Evolutionary conservation across 2,113 vertebrate genomes (phyloP), one percentile per base, ranked within the genome.

Genomic region (Sprattus sprattus): DNA sequence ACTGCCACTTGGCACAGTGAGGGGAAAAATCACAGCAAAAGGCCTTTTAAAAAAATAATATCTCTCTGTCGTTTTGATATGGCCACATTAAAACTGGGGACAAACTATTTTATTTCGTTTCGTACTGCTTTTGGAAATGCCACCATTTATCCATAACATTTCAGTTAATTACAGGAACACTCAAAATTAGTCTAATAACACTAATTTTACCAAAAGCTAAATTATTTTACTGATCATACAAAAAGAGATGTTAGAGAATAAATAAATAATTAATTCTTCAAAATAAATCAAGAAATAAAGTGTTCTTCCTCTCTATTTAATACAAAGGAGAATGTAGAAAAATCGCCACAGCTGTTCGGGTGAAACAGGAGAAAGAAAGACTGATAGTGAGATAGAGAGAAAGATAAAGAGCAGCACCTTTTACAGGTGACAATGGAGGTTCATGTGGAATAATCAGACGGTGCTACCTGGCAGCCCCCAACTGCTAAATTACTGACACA

Each of bases 401-500:
- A 45, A 57, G 75, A 39, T 39, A 39, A 2, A 39, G 39, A 39
- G 39, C 39, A 39, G 39, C 90, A 93, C 91, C 88, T 92, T 93
- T 92, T 91, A 95, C 95, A 97, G 96, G 96, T 98, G 97, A 95
- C 95, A 94, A 96, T 93, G 95, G 91, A 92, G 94, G 96, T 95
- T 92, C 94, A 94, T 93, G 93, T 95, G 94, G 90, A 89, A 94
- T 93, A 94, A 95, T 92, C 95, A 97, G 95, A 95, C 95, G 95
- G 94, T 96, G 95, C 95, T 97, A 97, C 96, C 96, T 97, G 96
- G 97, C 96, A 98, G 96, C 95, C 95, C 93, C 90, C 95, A 95
- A 95, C 96, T 97, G 96, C 95, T 94, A 96, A 95, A 97, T 96
- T 95, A 95, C 95, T 96, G 96, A 91, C 92, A 92, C 94, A 96